Evolutionary conservation across 2,797 vertebrate genomes (phyloP), one percentile per base, ranked within the genome.

Genomic region (Glyptemys insculpta): DNA sequence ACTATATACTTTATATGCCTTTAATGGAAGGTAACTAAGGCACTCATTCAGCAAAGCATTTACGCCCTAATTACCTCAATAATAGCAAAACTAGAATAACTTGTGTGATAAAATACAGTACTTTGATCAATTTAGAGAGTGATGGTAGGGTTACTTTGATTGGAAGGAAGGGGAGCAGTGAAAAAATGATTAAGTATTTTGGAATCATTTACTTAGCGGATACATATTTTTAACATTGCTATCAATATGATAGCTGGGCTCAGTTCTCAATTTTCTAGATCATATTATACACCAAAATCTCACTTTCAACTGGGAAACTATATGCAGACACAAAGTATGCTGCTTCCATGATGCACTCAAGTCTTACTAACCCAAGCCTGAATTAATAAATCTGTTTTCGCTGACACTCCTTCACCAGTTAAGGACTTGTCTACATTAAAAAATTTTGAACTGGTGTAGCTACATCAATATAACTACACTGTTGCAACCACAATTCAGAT

Each of bases 21-120:
- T 91, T 81, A 84, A 65, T 89, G 54, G 50, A 19, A 91, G 88
- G 81, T 90, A 86, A 8, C 49, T 90, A 94, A 94, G 91, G 94
- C 81, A 95, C 62, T 65, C 31, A 18, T 65, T 65, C 62, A 65
- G 34, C 34, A 65, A 65, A 65, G 34, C 72, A 34, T n/a, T 87
- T 87, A 81, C 83, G 85, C 85, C 18, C 3, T 3, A 29, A 88
- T 54, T 59, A 85, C 76, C 34, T 93, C 88, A 93, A 62, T 87
- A 92, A 76, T 8, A 83, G 86, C 25, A 16, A 23, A 85, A 87
- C 8, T 8, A 1, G 85, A 83, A 11, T 54, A 82, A 12, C 49
- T 89, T 85, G 79, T 85, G 19, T 57, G 62, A 93, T 62, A 74
- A 95, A 52, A 14, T 80, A 4, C 81, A 59, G 12, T 21, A 62